Evolutionary conservation across 2,888 invertebrate genomes (phyloP).

Genomic region (Apoderus coryli): DNA sequence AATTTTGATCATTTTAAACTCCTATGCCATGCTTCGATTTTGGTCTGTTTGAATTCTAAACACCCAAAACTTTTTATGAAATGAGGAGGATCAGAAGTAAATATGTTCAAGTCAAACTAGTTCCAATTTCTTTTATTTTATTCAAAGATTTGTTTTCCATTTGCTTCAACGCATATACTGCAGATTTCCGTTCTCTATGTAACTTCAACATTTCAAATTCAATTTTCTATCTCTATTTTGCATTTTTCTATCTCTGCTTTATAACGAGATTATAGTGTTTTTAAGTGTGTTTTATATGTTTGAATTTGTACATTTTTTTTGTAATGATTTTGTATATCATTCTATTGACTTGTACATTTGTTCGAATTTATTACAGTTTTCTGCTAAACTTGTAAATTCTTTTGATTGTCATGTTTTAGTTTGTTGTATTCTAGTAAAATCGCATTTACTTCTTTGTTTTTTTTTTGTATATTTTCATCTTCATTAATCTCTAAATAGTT

Average conservation of each 20-base stretch:
- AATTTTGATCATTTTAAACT: too few species aligned
- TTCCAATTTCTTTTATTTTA: constrained; percentile 18
- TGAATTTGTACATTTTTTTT: constrained; percentile 12
- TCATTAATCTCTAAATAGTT: constrained; percentile 33
- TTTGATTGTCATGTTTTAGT: constrained; percentile 14
- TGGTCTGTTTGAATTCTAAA: too few species aligned
- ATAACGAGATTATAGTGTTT: constrained; percentile 17
- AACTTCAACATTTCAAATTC: constrained; percentile 27
- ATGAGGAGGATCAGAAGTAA: too few species aligned
- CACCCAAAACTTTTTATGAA: too few species aligned
- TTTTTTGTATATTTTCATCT: constrained; percentile 26
- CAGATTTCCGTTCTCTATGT: constrained; percentile 22
- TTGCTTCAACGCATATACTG: constrained; percentile 19
- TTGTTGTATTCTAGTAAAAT: constrained; percentile 15
- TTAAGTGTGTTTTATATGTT: constrained; percentile 17
- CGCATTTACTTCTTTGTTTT: constrained; percentile 13
- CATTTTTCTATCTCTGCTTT: constrained; percentile 17
- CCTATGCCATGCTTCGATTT: too few species aligned
- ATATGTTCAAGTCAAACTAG: too few species aligned
- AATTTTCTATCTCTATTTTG: constrained; percentile 22
- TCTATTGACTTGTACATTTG: constrained; percentile 13
- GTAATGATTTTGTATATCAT: constrained; percentile 11
- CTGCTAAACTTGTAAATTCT: constrained; percentile 12
- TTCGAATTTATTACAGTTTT: constrained; percentile 16
- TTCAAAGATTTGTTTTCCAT: constrained; percentile 17